Conservation (phyloP, 1,140 invertebrate species). For the Dinoponera quadriceps region DNA sequence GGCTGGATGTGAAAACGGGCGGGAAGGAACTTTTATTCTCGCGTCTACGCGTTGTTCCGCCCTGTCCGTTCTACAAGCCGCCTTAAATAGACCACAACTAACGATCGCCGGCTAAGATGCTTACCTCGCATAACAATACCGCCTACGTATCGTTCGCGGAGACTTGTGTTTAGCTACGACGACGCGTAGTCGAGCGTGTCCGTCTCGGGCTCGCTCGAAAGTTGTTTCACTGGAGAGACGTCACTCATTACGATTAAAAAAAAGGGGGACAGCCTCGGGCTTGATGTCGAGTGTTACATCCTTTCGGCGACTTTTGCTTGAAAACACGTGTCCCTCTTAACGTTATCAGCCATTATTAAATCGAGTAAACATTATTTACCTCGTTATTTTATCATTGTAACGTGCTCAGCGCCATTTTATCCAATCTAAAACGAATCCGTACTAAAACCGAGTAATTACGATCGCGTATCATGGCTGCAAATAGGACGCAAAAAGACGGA, state of each 20-base stretch:
- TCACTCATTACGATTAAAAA: conserved; percentile 37
- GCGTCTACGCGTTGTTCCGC: background rate
- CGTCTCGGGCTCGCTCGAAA: conserved; percentile 62
- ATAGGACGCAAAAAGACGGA: background rate
- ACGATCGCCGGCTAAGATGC: conserved; percentile 45
- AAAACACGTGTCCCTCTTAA: too few relatives aligned
- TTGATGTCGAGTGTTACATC: conserved; percentile 16
- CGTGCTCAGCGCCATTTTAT: too few relatives aligned
- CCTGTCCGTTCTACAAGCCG: conserved; percentile 31
- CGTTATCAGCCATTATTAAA: too few relatives aligned
- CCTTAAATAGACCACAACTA: conserved; percentile 57
- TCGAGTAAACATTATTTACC: too few relatives aligned
- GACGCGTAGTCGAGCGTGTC: conserved; percentile 68
- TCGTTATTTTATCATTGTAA: too few relatives aligned
- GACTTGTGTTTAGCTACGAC: conserved; percentile 80
- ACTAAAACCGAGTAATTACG: background rate
- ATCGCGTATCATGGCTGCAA: background rate
- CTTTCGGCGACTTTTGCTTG: background rate
- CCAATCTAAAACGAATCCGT: too few relatives aligned
- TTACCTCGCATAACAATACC: conserved; percentile 1
- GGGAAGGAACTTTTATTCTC: conserved; percentile 44
- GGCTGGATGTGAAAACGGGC: conserved; percentile 24
- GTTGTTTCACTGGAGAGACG: conserved; percentile 54
- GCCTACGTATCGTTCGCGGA: background rate
- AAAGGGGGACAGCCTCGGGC: conserved; percentile 11